Evolutionary conservation across 2,888 invertebrate species (phyloP), one percentile per base, ranked within the genome.

Genomic region (Hirtodrosophila duncani): DNA sequence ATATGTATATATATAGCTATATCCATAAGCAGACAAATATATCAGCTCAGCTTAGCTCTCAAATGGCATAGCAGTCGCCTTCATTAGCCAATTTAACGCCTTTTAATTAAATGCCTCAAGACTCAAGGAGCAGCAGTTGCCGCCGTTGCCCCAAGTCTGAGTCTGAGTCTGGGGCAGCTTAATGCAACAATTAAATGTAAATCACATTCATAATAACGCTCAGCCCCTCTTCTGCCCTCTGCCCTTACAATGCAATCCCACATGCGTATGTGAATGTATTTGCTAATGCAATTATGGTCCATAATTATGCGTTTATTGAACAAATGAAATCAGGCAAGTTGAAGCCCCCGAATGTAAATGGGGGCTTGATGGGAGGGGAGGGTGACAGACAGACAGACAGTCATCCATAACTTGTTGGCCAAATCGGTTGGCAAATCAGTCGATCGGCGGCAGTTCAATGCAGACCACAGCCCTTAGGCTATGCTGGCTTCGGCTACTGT

Each of bases 251-350:
- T 48, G 34, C 23, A 27, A 24, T 44, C 37, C 48, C 57, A 48
- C 20, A 6, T 20, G 20, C 20, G 7, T 4, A 4, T 6, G 7
- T 20, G 5, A 20, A 63, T 5, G 14, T 67, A 75, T 65, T 69
- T 78, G 70, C 62, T 51, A 64, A 74, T 74, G 75, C 67, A 75
- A 75, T 78, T 68, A 78, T 60, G 66, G 57, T 39, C 60, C 63
- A 78, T 68, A 78, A 75, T 78, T 68, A 64, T 78, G 71, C 63
- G 62, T 62, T 75, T 71, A 74, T 64, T 68, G 57, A 48, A 48
- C 57, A 59, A 78, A 74, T 74, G 58, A 53, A 63, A 61, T 53
- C 57, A 42, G 11, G 5, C 33, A 6, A 26, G n/a, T 6, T 10
- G 21, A n/a, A n/a, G n/a, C n/a, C n/a, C n/a, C n/a, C 9, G 5